Conservation (phyloP, 2,888 invertebrate species). For the Muschampia plurimacula region DNA sequence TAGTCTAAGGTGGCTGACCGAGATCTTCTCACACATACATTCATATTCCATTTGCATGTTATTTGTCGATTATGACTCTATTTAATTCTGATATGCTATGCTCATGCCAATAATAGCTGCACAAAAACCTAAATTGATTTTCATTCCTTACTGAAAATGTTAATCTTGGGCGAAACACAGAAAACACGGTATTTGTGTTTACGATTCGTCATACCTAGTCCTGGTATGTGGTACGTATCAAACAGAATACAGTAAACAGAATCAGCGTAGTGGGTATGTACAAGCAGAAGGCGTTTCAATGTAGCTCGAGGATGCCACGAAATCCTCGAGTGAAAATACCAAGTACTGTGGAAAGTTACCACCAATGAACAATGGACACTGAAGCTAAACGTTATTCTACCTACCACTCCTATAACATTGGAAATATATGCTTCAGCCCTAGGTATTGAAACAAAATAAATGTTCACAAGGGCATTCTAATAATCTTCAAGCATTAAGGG, state of each 20-base stretch:
- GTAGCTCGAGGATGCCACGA: background rate
- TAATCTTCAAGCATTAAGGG: too few relatives aligned
- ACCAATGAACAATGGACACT: too few relatives aligned
- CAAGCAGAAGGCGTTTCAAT: slow-evolving; percentile 9
- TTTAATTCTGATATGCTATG: slow-evolving; percentile 19
- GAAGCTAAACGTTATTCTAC: too few relatives aligned
- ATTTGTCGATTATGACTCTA: slow-evolving; percentile 25
- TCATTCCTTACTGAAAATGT: background rate
- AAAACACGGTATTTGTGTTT: too few relatives aligned
- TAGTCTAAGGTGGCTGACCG: slow-evolving; percentile 82
- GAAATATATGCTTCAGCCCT: too few relatives aligned
- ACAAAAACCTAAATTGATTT: slow-evolving; percentile 7
- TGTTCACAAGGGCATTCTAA: too few relatives aligned
- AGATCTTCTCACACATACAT: slow-evolving; percentile 46
- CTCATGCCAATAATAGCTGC: background rate
- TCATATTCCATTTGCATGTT: slow-evolving; percentile 27
- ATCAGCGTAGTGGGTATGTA: background rate
- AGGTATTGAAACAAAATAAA: too few relatives aligned
- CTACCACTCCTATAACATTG: too few relatives aligned
- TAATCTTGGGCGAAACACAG: background rate
- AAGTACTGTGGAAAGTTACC: too few relatives aligned
- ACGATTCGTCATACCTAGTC: background rate
- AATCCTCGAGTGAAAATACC: too few relatives aligned
- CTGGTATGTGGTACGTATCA: background rate
- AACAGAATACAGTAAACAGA: background rate